Base-by-base conservation (phyloP, 2,888 invertebrate genomes). In the Drosophila flavopinicola region DNA sequence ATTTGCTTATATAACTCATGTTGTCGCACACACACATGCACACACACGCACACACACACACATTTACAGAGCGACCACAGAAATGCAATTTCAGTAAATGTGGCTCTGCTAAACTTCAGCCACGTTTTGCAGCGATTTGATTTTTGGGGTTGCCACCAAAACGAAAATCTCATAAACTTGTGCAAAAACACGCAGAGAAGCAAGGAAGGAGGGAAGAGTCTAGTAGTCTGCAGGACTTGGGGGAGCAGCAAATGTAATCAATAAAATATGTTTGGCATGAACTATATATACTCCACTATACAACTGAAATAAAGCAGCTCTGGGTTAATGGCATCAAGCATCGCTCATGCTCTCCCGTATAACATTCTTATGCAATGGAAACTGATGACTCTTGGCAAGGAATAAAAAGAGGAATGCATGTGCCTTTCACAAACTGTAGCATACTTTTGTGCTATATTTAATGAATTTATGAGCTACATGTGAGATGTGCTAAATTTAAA, bases 111-210 rank as follows among this genome's bases (percentile, higher is more conserved):
- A 10, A 35, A 39, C 25, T 47, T 52, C 35, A 47, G 48, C 53
- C 13, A 20, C 37, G n/a, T n/a, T n/a, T n/a, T 29, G n/a, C 47
- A 44, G 33, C 32, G 64, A 45, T 63, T 57, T 65, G 54, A 57
- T 66, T 76, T 74, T 68, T 56, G 68, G 68, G 74, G 66, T 66
- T 65, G 54, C 54, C 56, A 9, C 23, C 35, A 32, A 41, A 41
- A 53, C 61, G 38, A 75, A 85, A 86, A 86, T 85, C 84, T 69
- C 80, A 78, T 75, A 80, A 87, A 82, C 72, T 75, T 77, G 80
- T 72, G 75, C 85, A 78, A 75, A 82, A 72, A 78, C 82, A 82
- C 77, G 84, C 63, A 64, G 57, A 10, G 17, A 38, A 15, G 7
- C n/a, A 37, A 6, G 42, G 9, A 6, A 13, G 25, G 29, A n/a